phyloP scores from a whole-genome alignment of 2,113 vertebrate genomes.

The Marmota flaviventris region DNA sequence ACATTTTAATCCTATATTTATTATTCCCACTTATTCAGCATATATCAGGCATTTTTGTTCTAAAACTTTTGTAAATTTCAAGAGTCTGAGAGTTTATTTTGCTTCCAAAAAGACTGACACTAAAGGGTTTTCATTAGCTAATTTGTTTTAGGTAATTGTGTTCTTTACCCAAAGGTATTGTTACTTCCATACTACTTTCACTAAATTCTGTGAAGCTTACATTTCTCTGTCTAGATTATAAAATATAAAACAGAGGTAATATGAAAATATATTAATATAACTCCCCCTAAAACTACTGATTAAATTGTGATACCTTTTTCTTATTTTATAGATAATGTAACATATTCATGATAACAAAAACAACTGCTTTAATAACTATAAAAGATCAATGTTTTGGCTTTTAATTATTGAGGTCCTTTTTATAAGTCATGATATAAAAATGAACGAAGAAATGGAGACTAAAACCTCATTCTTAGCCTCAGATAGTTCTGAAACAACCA shows the following conservation, averaged over 20 bases:
- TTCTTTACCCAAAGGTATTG: conserved; percentile 17
- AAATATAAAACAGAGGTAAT: conserved; percentile 48
- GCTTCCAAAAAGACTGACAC: conserved; percentile 48
- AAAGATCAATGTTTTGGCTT: conserved; percentile 40
- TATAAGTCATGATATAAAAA: conserved; percentile 47
- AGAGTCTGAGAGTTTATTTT: conserved; percentile 62
- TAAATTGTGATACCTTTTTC: conserved; percentile 33
- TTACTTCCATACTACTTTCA: conserved; percentile 59
- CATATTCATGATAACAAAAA: conserved; percentile 19
- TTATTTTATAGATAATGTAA: conserved; percentile 54
- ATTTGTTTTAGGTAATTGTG: conserved; percentile 38
- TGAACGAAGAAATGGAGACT: background rate
- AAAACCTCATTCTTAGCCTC: conserved; percentile 10
- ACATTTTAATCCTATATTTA: conserved; percentile 65
- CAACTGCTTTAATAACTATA: conserved; percentile 36
- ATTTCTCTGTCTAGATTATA: conserved; percentile 50
- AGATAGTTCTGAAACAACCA: conserved; percentile 46
- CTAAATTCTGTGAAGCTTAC: conserved; percentile 56
- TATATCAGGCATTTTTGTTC: conserved; percentile 55
- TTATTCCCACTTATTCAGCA: conserved; percentile 50
- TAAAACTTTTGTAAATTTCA: conserved; percentile 63
- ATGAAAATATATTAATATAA: conserved; percentile 48
- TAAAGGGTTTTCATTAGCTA: conserved; percentile 51
- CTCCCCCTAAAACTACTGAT: background rate
- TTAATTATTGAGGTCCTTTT: conserved; percentile 48